Evolutionary conservation across 2,888 invertebrate genomes (phyloP).

Genomic region (Doris montereyensis): DNA sequence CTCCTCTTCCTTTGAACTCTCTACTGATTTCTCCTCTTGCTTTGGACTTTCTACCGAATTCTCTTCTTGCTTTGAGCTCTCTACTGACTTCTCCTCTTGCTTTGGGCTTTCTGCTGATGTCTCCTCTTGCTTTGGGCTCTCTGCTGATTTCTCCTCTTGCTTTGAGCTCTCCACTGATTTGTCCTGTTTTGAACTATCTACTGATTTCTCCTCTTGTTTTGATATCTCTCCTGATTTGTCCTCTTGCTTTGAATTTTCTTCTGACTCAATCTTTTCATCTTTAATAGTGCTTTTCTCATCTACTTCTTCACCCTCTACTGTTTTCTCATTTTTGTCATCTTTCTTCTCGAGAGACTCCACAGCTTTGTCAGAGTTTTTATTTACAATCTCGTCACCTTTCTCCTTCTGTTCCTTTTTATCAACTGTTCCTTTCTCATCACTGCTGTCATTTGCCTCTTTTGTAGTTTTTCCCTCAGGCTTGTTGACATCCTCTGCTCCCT

Average conservation of each 20-base stretch:
- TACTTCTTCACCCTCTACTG: constrained; percentile 14
- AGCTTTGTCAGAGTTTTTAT: constrained; percentile 36
- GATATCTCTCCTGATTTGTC: constrained; percentile 27
- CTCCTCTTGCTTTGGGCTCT: not conserved
- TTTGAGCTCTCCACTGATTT: constrained; percentile 33
- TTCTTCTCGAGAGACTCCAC: constrained; percentile 27
- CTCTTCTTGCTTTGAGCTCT: not conserved
- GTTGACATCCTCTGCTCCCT: constrained; percentile 13
- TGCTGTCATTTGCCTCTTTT: constrained; percentile 29
- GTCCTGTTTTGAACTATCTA: not conserved
- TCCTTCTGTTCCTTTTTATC: constrained; percentile 30
- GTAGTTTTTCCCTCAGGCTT: constrained; percentile 20
- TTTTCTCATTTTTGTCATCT: constrained; percentile 12
- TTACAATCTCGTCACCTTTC: constrained; percentile 36
- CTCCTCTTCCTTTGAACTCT: not conserved
- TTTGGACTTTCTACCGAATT: constrained; percentile 11
- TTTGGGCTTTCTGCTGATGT: constrained; percentile 34
- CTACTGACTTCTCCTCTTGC: constrained; percentile 16
- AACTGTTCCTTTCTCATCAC: constrained; percentile 31
- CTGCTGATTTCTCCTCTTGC: not conserved
- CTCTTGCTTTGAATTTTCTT: not conserved
- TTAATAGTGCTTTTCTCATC: constrained; percentile 11
- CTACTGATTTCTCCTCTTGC: not conserved
- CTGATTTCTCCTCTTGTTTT: not conserved
- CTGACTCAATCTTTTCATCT: constrained; percentile 1